A percentile compares a stretch with the other conserved stretches of the same genome.
Evolutionary conservation across 1,140 invertebrate species (phyloP).

Genomic region (Eufriesea mexicana): DNA sequence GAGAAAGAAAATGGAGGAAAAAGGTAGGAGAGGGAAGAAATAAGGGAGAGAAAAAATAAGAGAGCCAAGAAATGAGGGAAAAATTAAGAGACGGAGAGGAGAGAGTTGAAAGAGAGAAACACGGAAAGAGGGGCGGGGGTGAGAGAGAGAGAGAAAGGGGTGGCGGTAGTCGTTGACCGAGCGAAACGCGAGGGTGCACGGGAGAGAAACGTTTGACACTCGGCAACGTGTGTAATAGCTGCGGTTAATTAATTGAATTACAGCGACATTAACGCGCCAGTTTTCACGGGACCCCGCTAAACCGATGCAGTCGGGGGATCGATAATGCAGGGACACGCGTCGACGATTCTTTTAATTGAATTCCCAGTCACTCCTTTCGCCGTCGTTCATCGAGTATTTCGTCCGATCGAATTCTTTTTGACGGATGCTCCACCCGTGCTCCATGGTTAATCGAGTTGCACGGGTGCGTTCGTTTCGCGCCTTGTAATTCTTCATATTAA

Average conservation of each 20-base stretch:
- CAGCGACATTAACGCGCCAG: conserved; percentile 37
- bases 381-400: neutral
- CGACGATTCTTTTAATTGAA: conserved; percentile 35
- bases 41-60: too few relatives aligned
- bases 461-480: too few relatives aligned
- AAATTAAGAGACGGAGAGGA: too few relatives aligned
- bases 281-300: conserved; percentile 14
- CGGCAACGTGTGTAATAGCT: conserved; percentile 28
- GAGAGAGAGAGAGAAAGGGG: too few relatives aligned
- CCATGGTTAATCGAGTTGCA: neutral
- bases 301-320: conserved; percentile 22
- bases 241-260: conserved; percentile 51
- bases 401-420: neutral
- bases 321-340: conserved; percentile 40
- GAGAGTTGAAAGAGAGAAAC: too few relatives aligned
- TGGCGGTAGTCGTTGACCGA: neutral
- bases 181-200: neutral
- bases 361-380: neutral
- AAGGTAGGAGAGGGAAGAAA: too few relatives aligned
- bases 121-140: neutral
- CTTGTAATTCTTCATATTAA: too few relatives aligned
- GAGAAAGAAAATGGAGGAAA: too few relatives aligned
- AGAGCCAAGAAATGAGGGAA: too few relatives aligned
- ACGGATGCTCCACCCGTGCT: neutral
- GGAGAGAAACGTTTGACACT: conserved; percentile 29